These are phyloP conservation scores for Nymphicus hollandicus DNA, from an alignment of 2,113 vertebrate species.

Conservation along the genomic window DNA sequence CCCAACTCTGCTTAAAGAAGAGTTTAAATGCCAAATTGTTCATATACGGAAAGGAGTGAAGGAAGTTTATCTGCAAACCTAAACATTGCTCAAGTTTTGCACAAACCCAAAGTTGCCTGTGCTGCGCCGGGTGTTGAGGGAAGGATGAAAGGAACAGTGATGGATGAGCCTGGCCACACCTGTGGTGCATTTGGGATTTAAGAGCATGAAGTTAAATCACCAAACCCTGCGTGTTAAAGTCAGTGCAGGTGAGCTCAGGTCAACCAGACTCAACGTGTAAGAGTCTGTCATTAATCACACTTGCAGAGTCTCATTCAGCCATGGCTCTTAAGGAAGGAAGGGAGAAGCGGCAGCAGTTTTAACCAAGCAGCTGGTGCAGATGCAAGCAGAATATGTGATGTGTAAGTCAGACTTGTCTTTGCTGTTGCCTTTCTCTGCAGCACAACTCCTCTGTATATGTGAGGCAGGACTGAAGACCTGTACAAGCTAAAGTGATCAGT, in stretches of 20 bases:
- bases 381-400: background rate
- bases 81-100: background rate
- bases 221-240: background rate
- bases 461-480: background rate
- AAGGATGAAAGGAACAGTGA: background rate
- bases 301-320: background rate
- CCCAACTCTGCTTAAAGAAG: background rate
- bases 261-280: background rate
- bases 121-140: accelerated
- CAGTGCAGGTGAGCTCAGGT: background rate
- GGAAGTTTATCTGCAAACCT: background rate
- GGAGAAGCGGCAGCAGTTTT: background rate
- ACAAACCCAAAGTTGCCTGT: background rate
- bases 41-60: background rate
- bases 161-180: background rate
- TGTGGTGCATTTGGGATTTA: background rate
- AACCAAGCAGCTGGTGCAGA: background rate
- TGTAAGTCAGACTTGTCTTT: background rate
- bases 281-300: background rate
- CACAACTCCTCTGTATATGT: accelerated
- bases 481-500: background rate
- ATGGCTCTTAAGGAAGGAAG: background rate
- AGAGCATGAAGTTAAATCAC: background rate
- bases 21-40: background rate
- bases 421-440: background rate